Base-by-base conservation (phyloP, 2,113 vertebrate species). In the Melanostigma gelatinosum region DNA sequence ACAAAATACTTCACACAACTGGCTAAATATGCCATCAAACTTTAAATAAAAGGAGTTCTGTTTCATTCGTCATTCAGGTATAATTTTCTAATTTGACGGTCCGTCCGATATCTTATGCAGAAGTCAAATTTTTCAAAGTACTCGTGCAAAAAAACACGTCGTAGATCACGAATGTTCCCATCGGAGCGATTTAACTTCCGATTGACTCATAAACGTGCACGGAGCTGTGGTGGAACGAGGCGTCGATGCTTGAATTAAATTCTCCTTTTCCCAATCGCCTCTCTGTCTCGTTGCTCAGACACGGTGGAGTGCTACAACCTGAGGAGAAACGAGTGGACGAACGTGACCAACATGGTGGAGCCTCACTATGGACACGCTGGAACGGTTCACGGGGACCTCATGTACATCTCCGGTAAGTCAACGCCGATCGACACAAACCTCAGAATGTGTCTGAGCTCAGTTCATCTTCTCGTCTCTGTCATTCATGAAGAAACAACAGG, bases 311-410 rank as follows among this genome's bases (percentile, higher is more conserved):
- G 94, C 84, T 96, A 96, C 87, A 90, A 94, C 85, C 92, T 95
- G 74, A 94, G 85, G 81, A 94, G 91, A 44, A 95, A 96, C 13
- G 95, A 96, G 89, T 96, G 95, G 95, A 94, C 87, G 0, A 95
- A 94, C 75, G 94, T 94, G 77, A 73, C 72, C 36, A 89, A 74
- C 2, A 96, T 96, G 94, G 58, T 75, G 61, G 94, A 96, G 79
- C 94, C 95, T 54, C 95, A 96, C 81, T 96, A 96, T 54, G 95
- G 95, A 36, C 95, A 96, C 15, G 95, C 95, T 46, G 95, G 95
- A 15, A 90, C 95, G 0, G 95, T 96, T 66, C 94, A 96, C 1
- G 92, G 89, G 3, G 90, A 85, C 57, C 89, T 95, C 71, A 95
- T 96, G 95, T 96, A 95, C 85, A 93, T 96, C 81, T 96, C 95